Evolutionary conservation across 2,888 invertebrate genomes (phyloP), one percentile per base, ranked within the genome.

Genomic region (Habroteleia sp.): DNA sequence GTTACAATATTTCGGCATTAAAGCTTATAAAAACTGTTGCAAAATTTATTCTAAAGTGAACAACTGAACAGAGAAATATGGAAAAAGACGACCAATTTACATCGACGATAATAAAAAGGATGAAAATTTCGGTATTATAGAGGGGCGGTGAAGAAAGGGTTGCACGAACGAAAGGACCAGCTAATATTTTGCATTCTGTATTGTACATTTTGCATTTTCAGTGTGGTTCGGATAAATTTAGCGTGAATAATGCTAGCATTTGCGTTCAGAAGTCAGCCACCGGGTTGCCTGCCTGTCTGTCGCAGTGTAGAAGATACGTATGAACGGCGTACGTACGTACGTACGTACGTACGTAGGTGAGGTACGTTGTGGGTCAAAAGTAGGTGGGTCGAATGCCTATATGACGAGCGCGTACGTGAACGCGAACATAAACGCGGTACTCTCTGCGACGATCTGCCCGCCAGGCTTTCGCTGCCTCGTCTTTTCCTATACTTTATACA

Each of bases 231-330:
- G 82, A 78, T 82, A 86, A 86, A 86, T 86, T 86, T 82, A 81
- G 78, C 84, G 83, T 85, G 83, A 85, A 85, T 85, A 84, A 85
- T 81, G 80, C 77, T 78, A 80, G 76, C 82, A 80, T 83, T 82
- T 66, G 80, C 79, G 81, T 79, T 79, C 48, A 39, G 46, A 68
- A 63, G 78, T 69, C 60, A 54, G 41, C 44, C 68, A 27, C 44
- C 23, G 14, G 39, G 23, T 68, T 39, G 48, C 44, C 63, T 69
- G 71, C 71, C 68, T 74, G 76, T 68, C 74, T 76, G 76, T 48
- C 76, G 76, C 76, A 78, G 56, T 76, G 77, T 76, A 72, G 76
- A 65, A 33, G 52, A 42, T 68, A 72, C 54, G 52, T 58, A 44
- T 13, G 31, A 23, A 48, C 13, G 31, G 25, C 7, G 25, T 14